These are phyloP conservation scores for Pelecanus crispus DNA, from an alignment of 2,113 vertebrate genomes.

Conservation along the genomic window DNA sequence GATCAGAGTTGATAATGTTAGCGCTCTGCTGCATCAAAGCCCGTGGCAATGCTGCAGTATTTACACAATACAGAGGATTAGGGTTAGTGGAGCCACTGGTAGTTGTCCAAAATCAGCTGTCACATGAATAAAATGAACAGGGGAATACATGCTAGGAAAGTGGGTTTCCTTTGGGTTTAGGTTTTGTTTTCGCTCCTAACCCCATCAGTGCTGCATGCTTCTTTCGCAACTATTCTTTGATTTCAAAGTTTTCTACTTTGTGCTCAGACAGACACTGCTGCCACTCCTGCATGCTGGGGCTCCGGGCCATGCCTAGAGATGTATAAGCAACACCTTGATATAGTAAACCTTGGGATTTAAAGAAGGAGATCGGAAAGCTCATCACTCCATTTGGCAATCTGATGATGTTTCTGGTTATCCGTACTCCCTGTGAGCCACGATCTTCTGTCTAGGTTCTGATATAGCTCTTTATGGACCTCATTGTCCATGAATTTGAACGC, in stretches of 20 bases:
- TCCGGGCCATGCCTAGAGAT: neutral
- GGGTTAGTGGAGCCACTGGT: neutral
- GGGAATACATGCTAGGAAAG: neutral
- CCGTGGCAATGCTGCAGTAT: constrained; percentile 5
- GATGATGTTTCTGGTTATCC: neutral
- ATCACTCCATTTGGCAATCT: neutral
- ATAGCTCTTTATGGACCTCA: neutral
- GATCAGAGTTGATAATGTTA: constrained; percentile 44
- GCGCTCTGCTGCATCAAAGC: constrained; percentile 7
- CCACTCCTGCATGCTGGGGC: rapidly evolving
- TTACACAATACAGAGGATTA: constrained; percentile 43
- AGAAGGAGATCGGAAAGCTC: neutral
- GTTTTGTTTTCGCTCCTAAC: neutral
- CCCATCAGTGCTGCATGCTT: rapidly evolving
- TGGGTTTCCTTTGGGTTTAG: neutral
- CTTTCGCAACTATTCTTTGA: neutral
- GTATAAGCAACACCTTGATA: neutral
- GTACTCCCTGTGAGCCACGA: rapidly evolving
- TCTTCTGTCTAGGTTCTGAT: neutral
- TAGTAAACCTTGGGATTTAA: neutral
- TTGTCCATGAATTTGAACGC: neutral
- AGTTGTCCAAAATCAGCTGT: neutral
- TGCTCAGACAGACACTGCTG: neutral
- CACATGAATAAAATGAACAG: neutral
- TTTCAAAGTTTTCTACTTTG: neutral